phyloP scores from a whole-genome alignment of 2,888 invertebrate genomes.

The Epirrhoe tristata region DNA sequence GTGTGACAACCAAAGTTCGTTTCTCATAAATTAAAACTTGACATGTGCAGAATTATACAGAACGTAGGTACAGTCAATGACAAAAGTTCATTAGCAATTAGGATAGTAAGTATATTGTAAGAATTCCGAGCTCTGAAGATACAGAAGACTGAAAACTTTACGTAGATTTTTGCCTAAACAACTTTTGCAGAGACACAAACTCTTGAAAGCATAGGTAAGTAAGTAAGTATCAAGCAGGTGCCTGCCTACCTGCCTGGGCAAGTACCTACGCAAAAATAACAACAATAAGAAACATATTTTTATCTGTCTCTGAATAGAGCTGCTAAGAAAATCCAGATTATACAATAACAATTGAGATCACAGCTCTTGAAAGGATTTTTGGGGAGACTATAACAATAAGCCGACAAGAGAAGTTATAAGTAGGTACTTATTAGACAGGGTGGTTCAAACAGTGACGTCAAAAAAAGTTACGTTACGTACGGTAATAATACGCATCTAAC shows the following conservation, averaged over 20 bases:
- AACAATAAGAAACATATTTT: constrained; percentile 2
- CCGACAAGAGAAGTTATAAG: too few species aligned
- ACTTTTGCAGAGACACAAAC: constrained; percentile 9
- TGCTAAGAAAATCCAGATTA: constrained; percentile 30
- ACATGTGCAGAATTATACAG: too few species aligned
- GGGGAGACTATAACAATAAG: constrained; percentile 26
- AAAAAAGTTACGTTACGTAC: too few species aligned
- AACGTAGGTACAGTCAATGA: too few species aligned
- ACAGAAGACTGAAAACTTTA: too few species aligned
- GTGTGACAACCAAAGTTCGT: not conserved
- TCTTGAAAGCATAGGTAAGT: constrained; percentile 26
- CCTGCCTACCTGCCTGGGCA: not conserved
- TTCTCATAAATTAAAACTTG: too few species aligned
- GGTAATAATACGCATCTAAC: too few species aligned
- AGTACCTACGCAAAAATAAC: not conserved
- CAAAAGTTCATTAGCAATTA: too few species aligned
- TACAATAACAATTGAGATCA: constrained; percentile 27
- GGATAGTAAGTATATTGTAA: too few species aligned
- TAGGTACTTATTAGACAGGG: too few species aligned
- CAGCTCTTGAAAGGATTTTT: constrained; percentile 23
- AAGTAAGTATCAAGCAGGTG: constrained; percentile 6
- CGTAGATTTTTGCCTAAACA: constrained; percentile 11
- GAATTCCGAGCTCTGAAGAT: too few species aligned
- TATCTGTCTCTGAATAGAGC: constrained; percentile 2
- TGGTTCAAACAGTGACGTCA: too few species aligned